Base-by-base conservation (phyloP, 2,113 vertebrate genomes). In the Solea solea region DNA sequence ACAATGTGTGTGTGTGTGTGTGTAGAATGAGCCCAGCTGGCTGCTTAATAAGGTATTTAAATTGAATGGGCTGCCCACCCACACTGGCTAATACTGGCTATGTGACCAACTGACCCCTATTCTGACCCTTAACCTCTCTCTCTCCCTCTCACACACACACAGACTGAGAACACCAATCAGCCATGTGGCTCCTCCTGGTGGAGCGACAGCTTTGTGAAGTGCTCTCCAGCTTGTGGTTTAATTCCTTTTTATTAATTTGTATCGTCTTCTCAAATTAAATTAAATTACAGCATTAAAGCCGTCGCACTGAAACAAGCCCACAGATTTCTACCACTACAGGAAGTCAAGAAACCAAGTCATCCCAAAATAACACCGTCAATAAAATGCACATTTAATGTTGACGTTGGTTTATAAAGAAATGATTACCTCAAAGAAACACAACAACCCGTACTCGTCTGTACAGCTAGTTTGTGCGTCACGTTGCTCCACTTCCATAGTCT, bases 31-130 rank as follows among this genome's bases (percentile, higher is more conserved):
- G 41, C 63, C 66, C 72, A 82, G 74, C 71, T 64, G 73, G 69
- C 58, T 72, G 69, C 58, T 80, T 72, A 80, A 84, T 77, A 46
- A 62, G 52, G 53, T 65, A 15, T 81, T 87, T 75, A 75, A 80
- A 69, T 67, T 68, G 78, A 81, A 65, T 64, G 55, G 10, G 15
- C 1, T 57, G 76, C 73, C 78, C 81, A 80, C 78, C 72, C 70
- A 75, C 70, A 65, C 69, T 60, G 45, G 52, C 50, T 69, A 55
- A 74, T 50, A 55, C 67, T 66, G 52, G 42, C 58, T 70, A 58
- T 57, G 68, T 72, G 73, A 76, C 75, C 70, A 61, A 46, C 55
- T 78, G 54, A 66, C 65, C 73, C 45, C 70, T 45, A 11, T 9
- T 58, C 13, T 70, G 61, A 80, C 78, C 68, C 15, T 45, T 72